Conservation (phyloP, 1,140 invertebrate genomes). For the Rhysida immarginata region DNA sequence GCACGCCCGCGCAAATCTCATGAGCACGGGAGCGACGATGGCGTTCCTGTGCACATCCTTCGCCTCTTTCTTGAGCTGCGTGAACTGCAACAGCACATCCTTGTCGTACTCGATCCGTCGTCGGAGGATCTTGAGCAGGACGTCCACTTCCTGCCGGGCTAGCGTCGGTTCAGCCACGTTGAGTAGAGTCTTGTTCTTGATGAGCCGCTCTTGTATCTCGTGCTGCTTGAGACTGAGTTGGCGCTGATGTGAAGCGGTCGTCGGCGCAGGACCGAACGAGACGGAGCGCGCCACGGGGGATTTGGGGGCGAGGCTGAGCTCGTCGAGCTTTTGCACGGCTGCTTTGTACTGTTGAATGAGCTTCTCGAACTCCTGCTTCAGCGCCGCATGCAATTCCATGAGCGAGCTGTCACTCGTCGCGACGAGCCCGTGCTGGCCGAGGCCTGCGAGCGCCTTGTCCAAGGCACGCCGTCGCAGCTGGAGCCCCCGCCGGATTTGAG, state of each 20-base stretch:
- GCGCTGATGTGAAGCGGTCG: slow-evolving; percentile 73
- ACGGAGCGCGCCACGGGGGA: neutral
- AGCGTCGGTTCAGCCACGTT: slow-evolving; percentile 60
- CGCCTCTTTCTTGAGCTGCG: slow-evolving; percentile 50
- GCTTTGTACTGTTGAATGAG: slow-evolving; percentile 72
- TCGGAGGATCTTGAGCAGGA: slow-evolving; percentile 42
- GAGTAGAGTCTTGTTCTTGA: slow-evolving; percentile 77
- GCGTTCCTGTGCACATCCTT: slow-evolving; percentile 38
- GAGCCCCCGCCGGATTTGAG: slow-evolving; percentile 40
- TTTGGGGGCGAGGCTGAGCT: slow-evolving; percentile 40
- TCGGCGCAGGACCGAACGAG: slow-evolving; percentile 46
- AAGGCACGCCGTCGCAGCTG: slow-evolving; percentile 48
- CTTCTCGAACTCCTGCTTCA: slow-evolving; percentile 55
- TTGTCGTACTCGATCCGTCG: slow-evolving; percentile 52
- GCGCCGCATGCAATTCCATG: slow-evolving; percentile 38
- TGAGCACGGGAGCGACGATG: slow-evolving; percentile 57
- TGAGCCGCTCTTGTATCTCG: slow-evolving; percentile 65
- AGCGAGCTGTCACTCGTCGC: slow-evolving; percentile 40
- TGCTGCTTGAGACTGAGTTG: slow-evolving; percentile 58
- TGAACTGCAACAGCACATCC: slow-evolving; percentile 50
- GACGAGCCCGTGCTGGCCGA: slow-evolving; percentile 75
- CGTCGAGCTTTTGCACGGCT: slow-evolving; percentile 71
- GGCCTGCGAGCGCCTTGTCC: slow-evolving; percentile 61
- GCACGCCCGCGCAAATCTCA: slow-evolving; percentile 70
- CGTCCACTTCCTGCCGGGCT: slow-evolving; percentile 37